These are phyloP conservation scores for Heteromormyrus szaboi DNA, from an alignment of 2,797 vertebrate genomes.

Conservation along the genomic window DNA sequence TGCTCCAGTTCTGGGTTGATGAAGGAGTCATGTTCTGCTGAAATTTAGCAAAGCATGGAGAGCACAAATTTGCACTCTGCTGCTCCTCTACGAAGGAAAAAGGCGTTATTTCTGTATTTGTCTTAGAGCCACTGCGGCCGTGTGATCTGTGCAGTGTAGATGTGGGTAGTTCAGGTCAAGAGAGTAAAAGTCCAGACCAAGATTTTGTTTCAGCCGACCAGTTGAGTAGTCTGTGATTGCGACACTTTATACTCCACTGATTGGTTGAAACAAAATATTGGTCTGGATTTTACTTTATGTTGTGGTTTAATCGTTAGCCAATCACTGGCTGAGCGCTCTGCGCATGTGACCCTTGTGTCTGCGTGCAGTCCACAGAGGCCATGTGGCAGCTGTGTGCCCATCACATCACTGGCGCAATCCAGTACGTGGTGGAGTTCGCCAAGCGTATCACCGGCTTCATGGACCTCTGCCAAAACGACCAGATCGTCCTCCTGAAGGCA, in stretches of 20 bases:
- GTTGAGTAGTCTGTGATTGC: background rate
- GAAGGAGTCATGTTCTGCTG: background rate
- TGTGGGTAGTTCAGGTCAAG: background rate
- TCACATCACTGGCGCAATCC: slow-evolving; percentile 84
- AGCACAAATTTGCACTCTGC: background rate
- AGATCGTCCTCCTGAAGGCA: slow-evolving; percentile 89
- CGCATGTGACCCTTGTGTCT: accelerated
- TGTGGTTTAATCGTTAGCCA: background rate
- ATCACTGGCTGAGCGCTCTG: background rate
- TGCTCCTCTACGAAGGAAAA: background rate
- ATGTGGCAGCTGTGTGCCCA: slow-evolving; percentile 88
- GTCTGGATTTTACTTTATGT: background rate
- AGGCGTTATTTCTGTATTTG: background rate
- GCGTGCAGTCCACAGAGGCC: slow-evolving; percentile 72
- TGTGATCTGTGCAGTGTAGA: background rate
- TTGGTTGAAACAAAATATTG: background rate
- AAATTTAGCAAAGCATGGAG: background rate
- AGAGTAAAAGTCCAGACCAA: background rate
- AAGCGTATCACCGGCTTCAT: slow-evolving; percentile 86
- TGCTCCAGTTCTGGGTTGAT: background rate
- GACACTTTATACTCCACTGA: background rate
- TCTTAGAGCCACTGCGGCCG: background rate
- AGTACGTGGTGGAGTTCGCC: slow-evolving; percentile 90
- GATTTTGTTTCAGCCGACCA: background rate
- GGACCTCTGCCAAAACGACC: slow-evolving; percentile 91